Base-by-base conservation (phyloP, 1,140 invertebrate species). In the Zaprionus vittiger region DNA sequence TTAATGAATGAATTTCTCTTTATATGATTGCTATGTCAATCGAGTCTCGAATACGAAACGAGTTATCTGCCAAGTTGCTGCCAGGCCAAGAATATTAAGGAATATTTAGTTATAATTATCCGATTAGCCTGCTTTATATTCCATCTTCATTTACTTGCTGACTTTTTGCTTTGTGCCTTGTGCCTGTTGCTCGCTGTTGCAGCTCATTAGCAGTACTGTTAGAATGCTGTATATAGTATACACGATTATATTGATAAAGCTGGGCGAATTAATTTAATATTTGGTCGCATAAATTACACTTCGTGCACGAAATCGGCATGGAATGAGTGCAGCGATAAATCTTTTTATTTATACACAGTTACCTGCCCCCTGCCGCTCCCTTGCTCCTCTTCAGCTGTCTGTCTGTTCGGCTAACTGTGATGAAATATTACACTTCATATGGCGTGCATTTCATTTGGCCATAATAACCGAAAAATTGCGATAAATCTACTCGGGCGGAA, bases 351-450 rank as follows among this genome's bases (percentile, higher is more conserved):
- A 78, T 83, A 67, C 70, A 47, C 47, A 44, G 57, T 73, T 59
- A 89, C 77, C 80, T 87, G 73, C 20, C 54, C 15, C 9, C 28
- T 4, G 4, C 41, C 2, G 12, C 22, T 22, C 17, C 57, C 9
- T 12, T 17, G 31, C 41, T 24, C 5, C 31, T 5, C 12, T 47
- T 17, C 2, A 3, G 6, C 44, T 65, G 31, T 69, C 62, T 70
- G 70, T 60, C n/a, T 56, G 37, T 55, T 56, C 34, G 76, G 70
- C 64, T 34, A 78, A 73, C 65, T 84, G 60, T 69, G 81, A 87
- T 90, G 85, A 89, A 85, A 89, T 89, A 89, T 89, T 89, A 89
- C 81, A 90, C 79, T 81, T 89, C 67, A 84, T 76, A 69, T 81
- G 69, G 75, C 71, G 65, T 79, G 80, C 80, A 89, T 84, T 89